phyloP scores from a whole-genome alignment of 2,113 vertebrate genomes.

The Catharus fuscescens region DNA sequence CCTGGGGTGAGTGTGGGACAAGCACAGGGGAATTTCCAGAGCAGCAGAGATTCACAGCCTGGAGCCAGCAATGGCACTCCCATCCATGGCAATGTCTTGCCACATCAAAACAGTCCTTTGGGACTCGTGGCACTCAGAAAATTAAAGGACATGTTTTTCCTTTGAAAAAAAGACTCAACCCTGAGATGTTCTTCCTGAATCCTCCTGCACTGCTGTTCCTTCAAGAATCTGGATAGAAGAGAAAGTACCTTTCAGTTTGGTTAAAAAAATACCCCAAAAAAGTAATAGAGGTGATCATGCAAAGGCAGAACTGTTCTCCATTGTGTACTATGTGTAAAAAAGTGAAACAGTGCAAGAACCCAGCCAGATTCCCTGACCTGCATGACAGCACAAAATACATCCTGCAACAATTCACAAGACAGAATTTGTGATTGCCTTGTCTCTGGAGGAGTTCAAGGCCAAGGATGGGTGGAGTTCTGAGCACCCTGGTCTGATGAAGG shows the following conservation, averaged over 20 bases:
- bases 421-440: background rate
- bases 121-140: background rate
- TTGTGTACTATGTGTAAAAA: background rate
- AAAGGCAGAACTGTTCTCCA: background rate
- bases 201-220: background rate
- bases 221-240: background rate
- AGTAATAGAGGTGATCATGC: background rate
- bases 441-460: background rate
- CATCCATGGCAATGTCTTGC: background rate
- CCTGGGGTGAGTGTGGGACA: background rate
- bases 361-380: background rate
- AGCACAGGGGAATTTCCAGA: background rate
- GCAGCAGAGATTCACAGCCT: background rate
- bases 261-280: background rate
- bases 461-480: background rate
- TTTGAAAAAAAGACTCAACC: background rate
- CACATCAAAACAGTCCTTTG: background rate
- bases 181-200: background rate
- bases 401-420: background rate
- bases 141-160: rapidly evolving
- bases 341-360: background rate
- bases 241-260: background rate
- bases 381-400: background rate
- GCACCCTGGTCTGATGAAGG: background rate
- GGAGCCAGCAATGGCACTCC: background rate